Evolutionary conservation across 2,113 vertebrate species (phyloP), one percentile per base, ranked within the genome.

Genomic region (Corythoichthys intestinalis): DNA sequence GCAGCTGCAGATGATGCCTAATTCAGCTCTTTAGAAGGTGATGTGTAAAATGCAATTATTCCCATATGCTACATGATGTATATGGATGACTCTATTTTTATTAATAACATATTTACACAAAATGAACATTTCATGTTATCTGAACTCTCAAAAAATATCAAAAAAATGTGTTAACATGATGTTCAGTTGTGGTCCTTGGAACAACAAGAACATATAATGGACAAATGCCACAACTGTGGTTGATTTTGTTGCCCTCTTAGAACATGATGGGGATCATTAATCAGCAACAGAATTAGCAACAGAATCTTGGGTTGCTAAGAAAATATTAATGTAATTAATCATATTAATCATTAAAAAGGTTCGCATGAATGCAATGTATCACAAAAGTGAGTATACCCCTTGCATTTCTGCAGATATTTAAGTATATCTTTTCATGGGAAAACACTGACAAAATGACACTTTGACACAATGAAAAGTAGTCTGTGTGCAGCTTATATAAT

Each of bases 1-100:
- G 79, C 80, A 76, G 84, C 87, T 88, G 79, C 86, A 44, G 84
- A 89, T 88, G 83, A 73, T 80, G 78, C 65, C 84, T 89, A 82
- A 88, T 86, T 83, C 13, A 61, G 60, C 78, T 78, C 65, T 65
- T 66, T 73, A 77, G 67, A 81, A 75, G 68, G 67, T 69, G 6
- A 72, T 71, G 68, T 79, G 76, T 76, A 79, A 76, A 86, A 86
- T 78, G 49, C 50, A 2, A 6, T 72, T 67, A 73, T 76, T 76
- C 81, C 73, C 70, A 74, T 81, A 71, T 85, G 77, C 74, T 71
- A 73, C 75, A 71, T 82, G 49, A 66, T 49, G 57, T 68, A 52
- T 71, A 57, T 75, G 73, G 64, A 75, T 57, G 69, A 65, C 67
- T 77, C 35, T 65, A 63, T 79, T 75, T 67, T 44, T 44, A 44